Percentiles rank a stretch among this genome's conserved stretches.
These are phyloP conservation scores for Crocuta crocuta DNA, from an alignment of 2,113 vertebrate species.

Conservation along the genomic window DNA sequence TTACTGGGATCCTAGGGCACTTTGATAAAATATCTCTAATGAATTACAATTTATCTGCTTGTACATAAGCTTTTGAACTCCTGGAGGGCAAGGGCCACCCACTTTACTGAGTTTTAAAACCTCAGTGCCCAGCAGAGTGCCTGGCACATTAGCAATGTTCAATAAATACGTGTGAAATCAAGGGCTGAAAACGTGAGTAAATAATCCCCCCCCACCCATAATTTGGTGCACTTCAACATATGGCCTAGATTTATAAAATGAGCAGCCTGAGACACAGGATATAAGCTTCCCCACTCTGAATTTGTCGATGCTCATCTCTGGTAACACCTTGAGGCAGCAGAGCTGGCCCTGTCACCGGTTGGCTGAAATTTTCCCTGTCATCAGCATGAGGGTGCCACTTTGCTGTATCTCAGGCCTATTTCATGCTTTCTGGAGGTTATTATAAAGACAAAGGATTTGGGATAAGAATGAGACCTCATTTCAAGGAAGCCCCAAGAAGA, in stretches of 20 bases:
- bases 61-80: background rate
- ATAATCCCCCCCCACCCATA: rapidly evolving
- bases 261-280: too few relatives aligned
- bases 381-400: background rate
- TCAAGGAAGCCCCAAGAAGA: background rate
- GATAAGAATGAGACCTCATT: background rate
- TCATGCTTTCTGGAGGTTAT: background rate
- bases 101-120: background rate
- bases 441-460: background rate
- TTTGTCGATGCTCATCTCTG: background rate
- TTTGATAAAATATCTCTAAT: background rate
- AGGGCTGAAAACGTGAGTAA: background rate
- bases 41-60: background rate
- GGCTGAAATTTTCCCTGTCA: background rate
- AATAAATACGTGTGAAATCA: background rate
- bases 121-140: background rate
- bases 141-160: background rate
- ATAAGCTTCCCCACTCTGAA: background rate
- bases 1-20: background rate
- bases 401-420: background rate
- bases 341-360: background rate
- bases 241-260: background rate
- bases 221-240: too few relatives aligned
- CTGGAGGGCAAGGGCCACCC: background rate
- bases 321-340: background rate